phyloP scores from a whole-genome alignment of 2,888 invertebrate species.

The Gordius sp. region DNA sequence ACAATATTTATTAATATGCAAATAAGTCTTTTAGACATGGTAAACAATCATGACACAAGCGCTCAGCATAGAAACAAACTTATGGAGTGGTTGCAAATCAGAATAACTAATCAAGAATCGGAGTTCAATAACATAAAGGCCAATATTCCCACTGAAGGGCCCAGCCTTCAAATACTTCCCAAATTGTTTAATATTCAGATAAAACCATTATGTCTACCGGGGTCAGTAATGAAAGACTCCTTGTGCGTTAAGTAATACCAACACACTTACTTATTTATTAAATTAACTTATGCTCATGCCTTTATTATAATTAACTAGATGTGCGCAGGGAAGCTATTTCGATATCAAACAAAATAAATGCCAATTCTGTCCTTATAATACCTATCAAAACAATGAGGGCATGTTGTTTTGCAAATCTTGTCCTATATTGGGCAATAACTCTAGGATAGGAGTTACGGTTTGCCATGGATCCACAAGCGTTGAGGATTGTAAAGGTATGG shows the following conservation, averaged over 20 bases:
- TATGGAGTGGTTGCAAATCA: constrained; percentile 3
- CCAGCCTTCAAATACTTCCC: constrained; percentile 1
- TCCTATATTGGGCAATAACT: neutral
- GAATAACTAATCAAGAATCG: constrained; percentile 8
- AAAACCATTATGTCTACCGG: neutral
- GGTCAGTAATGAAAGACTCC: neutral
- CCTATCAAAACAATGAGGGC: constrained; percentile 14
- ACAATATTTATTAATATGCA: neutral
- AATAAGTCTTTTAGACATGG: neutral
- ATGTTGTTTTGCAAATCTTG: neutral
- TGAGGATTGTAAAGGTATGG: constrained; percentile 8
- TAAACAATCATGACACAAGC: neutral
- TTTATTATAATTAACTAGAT: neutral
- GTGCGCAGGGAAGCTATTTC: constrained; percentile 4
- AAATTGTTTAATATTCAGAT: neutral
- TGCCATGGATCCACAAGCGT: neutral
- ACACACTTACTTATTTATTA: too few relatives aligned
- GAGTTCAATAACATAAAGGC: neutral
- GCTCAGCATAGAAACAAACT: constrained; percentile 6
- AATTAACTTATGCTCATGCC: neutral
- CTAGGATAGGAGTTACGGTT: neutral
- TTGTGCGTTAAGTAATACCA: neutral
- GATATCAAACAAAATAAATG: neutral
- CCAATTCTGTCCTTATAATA: constrained; percentile 3
- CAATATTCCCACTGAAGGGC: neutral